A percentile compares a stretch with the other conserved stretches of the same genome.
Evolutionary conservation across 2,888 invertebrate genomes (phyloP).

Genomic region (Cantharis rufa): DNA sequence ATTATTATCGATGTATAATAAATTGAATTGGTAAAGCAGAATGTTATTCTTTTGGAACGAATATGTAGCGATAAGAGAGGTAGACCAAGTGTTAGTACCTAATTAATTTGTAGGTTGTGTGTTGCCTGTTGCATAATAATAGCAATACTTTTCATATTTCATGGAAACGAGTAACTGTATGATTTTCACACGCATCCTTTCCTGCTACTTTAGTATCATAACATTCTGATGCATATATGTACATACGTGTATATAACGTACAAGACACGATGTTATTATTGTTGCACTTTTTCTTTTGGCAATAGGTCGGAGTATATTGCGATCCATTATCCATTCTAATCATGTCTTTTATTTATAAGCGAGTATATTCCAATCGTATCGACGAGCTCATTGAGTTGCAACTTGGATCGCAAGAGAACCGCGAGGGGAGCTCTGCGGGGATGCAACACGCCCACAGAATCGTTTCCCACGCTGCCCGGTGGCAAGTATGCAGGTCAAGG

Average conservation of each 20-base stretch:
- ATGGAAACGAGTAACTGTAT: slow-evolving; percentile 24
- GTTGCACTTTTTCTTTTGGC: slow-evolving; percentile 25
- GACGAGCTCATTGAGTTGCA: slow-evolving; percentile 56
- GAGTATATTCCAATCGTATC: slow-evolving; percentile 54
- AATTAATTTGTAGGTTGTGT: too few relatives aligned
- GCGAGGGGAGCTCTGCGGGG: slow-evolving; percentile 61
- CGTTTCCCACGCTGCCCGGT: slow-evolving; percentile 62
- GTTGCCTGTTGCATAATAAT: neutral
- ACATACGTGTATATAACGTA: neutral
- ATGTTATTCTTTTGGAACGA: neutral
- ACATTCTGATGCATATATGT: slow-evolving; percentile 2
- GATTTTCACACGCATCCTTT: slow-evolving; percentile 26
- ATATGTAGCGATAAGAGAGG: neutral
- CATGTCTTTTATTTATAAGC: slow-evolving; percentile 51
- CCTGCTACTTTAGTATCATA: slow-evolving; percentile 11
- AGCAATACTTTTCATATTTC: slow-evolving; percentile 8
- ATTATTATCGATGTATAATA: too few relatives aligned
- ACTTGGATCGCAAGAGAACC: slow-evolving; percentile 48
- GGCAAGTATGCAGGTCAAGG: slow-evolving; percentile 68
- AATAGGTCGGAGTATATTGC: slow-evolving; percentile 21
- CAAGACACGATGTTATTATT: slow-evolving; percentile 25
- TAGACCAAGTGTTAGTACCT: neutral
- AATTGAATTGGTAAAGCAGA: too few relatives aligned
- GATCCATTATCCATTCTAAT: slow-evolving; percentile 52
- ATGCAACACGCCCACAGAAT: slow-evolving; percentile 57